Evolutionary conservation across 2,888 invertebrate species (phyloP).

Genomic region (Acronicta leporina): DNA sequence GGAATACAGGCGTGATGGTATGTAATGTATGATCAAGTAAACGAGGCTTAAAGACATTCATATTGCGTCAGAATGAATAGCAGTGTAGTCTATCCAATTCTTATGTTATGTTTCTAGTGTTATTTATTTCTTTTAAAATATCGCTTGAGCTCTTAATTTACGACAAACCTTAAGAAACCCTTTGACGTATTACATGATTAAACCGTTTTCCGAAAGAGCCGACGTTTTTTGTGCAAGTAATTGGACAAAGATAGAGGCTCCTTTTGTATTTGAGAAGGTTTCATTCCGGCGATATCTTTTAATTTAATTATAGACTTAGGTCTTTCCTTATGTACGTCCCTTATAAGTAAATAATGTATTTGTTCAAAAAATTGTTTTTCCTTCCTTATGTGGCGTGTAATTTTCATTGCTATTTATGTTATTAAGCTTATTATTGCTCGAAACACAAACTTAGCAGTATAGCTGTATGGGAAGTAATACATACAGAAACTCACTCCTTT

Average conservation of each 20-base stretch:
- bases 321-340: constrained; percentile 3
- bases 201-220: constrained; percentile 58
- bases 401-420: background rate
- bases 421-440: background rate
- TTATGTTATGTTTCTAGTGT: too few species aligned
- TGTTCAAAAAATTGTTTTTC: background rate
- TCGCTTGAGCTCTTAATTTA: constrained; percentile 43
- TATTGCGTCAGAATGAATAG: too few species aligned
- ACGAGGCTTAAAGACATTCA: too few species aligned
- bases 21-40: too few species aligned
- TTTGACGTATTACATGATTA: constrained; percentile 67
- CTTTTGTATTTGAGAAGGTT: constrained; percentile 38
- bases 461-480: too few species aligned
- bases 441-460: too few species aligned
- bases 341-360: constrained; percentile 12
- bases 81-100: too few species aligned
- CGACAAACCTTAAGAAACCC: constrained; percentile 46
- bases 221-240: constrained; percentile 54
- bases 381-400: background rate
- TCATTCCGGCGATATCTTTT: constrained; percentile 42
- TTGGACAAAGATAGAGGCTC: constrained; percentile 56
- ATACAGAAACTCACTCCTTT: too few species aligned
- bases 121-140: background rate
- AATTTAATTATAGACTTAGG: constrained; percentile 38
- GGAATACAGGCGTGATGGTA: too few species aligned